phyloP scores from a whole-genome alignment of 2,797 vertebrate genomes.

The Mico argentatus region DNA sequence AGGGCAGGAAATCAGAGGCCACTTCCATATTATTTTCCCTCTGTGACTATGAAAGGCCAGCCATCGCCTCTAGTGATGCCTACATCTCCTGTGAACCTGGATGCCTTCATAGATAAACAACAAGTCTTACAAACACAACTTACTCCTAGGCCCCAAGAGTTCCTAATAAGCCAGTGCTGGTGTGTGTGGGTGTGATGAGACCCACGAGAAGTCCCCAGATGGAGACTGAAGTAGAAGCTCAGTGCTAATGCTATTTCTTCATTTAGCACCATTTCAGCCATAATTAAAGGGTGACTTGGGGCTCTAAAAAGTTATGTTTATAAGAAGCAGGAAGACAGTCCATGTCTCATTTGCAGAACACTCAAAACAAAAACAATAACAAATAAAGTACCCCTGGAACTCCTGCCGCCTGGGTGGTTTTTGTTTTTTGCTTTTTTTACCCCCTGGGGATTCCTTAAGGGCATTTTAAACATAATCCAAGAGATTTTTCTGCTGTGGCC shows the following conservation, averaged over 20 bases:
- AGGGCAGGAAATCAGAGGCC: not conserved
- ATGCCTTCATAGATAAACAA: slow-evolving; percentile 28
- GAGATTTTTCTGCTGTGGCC: not conserved
- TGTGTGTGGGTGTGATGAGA: not conserved
- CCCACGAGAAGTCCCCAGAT: not conserved
- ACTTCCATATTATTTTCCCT: not conserved
- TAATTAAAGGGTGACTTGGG: not conserved
- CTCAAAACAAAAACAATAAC: not conserved
- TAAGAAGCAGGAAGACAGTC: not conserved
- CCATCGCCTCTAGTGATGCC: not conserved
- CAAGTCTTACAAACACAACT: not conserved
- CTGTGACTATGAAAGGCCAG: not conserved
- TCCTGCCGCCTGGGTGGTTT: not conserved
- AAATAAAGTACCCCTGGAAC: not conserved
- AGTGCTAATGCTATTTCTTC: not conserved
- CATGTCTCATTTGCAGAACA: not conserved
- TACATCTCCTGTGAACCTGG: slow-evolving; percentile 10
- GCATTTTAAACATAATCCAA: not conserved
- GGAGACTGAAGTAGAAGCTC: not conserved
- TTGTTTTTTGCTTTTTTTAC: not conserved
- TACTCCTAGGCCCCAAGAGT: not conserved
- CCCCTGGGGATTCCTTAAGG: not conserved
- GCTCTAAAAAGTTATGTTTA: not conserved
- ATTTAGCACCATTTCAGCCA: not conserved
- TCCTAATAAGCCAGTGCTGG: not conserved